Evolutionary conservation across 2,797 vertebrate genomes (phyloP), one percentile per base, ranked within the genome.

Genomic region (Peromyscus aztecus): DNA sequence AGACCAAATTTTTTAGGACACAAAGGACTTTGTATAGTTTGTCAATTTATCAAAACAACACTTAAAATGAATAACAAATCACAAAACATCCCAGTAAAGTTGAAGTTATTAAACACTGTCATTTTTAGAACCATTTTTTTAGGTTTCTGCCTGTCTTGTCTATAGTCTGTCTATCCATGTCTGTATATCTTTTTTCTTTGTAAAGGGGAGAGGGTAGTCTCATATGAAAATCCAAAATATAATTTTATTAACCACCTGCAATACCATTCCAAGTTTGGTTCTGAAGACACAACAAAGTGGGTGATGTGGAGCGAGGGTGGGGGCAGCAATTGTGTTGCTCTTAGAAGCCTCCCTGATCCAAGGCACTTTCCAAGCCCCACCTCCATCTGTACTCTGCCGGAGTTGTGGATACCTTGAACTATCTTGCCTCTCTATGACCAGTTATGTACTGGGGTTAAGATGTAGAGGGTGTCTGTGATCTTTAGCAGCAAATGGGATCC

Each of bases 391-490:
- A 63, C 4, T 63, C 37, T 9, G 17, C 2, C 46, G 8, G 23
- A 63, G 16, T 63, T 31, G 57, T 11, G 2, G 14, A 63, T 63
- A 27, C 24, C 81, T 43, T 43, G 13, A 27, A 43, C 14, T 82
- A 37, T 29, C 14, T 29, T 43, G 8, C 14, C 27, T 31, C 37
- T 63, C 23, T 4, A 11, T 40, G 21, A 61, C 13, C 6, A 57
- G 5, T 5, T 57, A 12, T 24, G 5, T 57, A 37, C 4, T 40
- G 2, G 13, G 34, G 34, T n/a, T 34, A 82, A 40, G n/a, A 82
- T 27, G 6, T 0, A 1, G 3, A 14, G 24, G 1, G 40, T 7
- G n/a, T 40, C 7, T 61, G 37, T 37, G 1, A 4, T 40, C 13
- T 37, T 13, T 24, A 40, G n/a, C 12, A 59, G n/a, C 13, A 40